Base-by-base conservation (phyloP, 2,888 invertebrate species). In the Eudemis profundana region DNA sequence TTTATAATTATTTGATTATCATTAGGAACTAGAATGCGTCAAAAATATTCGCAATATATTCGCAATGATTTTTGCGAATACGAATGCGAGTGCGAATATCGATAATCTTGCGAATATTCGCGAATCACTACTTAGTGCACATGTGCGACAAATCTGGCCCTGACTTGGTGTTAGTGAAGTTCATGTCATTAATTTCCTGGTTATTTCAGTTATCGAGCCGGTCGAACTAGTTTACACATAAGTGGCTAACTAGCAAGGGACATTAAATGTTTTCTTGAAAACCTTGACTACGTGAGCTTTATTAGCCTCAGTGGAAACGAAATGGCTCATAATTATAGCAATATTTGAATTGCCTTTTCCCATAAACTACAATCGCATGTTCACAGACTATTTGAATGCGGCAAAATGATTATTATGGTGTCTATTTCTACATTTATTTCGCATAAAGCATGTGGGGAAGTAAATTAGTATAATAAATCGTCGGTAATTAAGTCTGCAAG, bases 321-420 rank as follows among this genome's bases (percentile, higher is more conserved):
- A 89, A 87, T 82, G 83, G 83, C 84, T 80, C 83, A 79, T 87
- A 87, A 88, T 88, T 87, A 88, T 82, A 86, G 87, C 83, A 82
- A 84, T 87, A 85, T 87, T 87, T 83, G 85, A 86, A 86, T 84
- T 85, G 81, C 80, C 78, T 85, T 86, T 77, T 82, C 82, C 82
- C 83, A 83, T 85, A 86, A 86, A 82, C 79, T 74, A 76, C 78
- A 83, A 80, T 89, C 84, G 89, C 89, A 89, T 89, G 89, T 83
- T 82, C 67, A 73, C 74, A 71, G 82, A 81, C 85, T 80, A 85
- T 89, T 89, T 79, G 73, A 83, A 79, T 84, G 82, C 83, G 81
- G 82, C 72, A 78, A 77, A 79, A 84, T 82, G 77, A 81, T 82
- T 81, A 78, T 83, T 79, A 79, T 71, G 71, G 73, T 81, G 76